These are phyloP conservation scores for Tichodroma muraria DNA, from an alignment of 2,113 vertebrate species.

Conservation along the genomic window DNA sequence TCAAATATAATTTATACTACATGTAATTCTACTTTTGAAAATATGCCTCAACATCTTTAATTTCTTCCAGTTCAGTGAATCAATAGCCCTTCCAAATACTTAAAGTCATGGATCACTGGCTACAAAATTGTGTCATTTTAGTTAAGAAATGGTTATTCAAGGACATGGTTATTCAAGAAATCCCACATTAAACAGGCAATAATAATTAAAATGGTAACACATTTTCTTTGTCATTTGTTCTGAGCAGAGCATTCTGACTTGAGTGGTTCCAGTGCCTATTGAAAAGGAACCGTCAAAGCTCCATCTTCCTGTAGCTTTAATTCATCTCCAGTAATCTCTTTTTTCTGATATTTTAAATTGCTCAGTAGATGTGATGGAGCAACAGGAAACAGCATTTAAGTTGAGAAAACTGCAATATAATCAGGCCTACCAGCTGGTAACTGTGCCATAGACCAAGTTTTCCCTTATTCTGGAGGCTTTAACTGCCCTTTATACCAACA, in stretches of 20 bases:
- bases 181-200: not conserved
- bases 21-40: slow-evolving; percentile 31
- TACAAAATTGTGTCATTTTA: slow-evolving; percentile 38
- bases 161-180: slow-evolving; percentile 15
- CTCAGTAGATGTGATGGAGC: not conserved
- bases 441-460: not conserved
- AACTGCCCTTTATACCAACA: not conserved
- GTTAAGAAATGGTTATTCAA: slow-evolving; percentile 39
- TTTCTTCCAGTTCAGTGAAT: slow-evolving; percentile 36
- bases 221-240: not conserved
- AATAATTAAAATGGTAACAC: not conserved
- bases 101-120: slow-evolving; percentile 53
- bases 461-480: not conserved
- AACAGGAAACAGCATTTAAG: not conserved
- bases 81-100: slow-evolving; percentile 59
- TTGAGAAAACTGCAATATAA: not conserved
- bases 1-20: not conserved
- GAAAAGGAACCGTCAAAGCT: not conserved
- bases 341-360: not conserved
- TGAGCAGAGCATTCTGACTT: not conserved
- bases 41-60: slow-evolving; percentile 6
- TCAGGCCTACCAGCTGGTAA: not conserved
- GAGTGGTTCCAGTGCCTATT: not conserved
- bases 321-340: not conserved
- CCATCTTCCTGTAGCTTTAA: not conserved